A percentile compares a stretch with the other conserved stretches of the same genome.
phyloP scores from a whole-genome alignment of 2,888 invertebrate genomes.

The Oscheius onirici region DNA sequence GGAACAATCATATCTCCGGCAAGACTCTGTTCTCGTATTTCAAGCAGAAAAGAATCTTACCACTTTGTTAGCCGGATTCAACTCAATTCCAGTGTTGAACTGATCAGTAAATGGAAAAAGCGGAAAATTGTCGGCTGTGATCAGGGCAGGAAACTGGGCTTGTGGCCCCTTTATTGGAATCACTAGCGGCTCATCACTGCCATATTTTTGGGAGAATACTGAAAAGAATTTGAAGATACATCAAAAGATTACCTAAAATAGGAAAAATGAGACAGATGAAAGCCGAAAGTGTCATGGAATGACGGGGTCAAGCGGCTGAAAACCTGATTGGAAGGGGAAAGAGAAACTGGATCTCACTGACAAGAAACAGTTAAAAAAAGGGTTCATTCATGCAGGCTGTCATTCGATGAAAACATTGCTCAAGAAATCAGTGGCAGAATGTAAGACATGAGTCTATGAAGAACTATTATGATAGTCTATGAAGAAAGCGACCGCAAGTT shows the following conservation, averaged over 20 bases:
- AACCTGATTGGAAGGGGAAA: too few relatives aligned
- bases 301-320: not conserved
- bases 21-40: slow-evolving; percentile 44
- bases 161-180: slow-evolving; percentile 57
- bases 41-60: slow-evolving; percentile 40
- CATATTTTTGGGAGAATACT: slow-evolving; percentile 55
- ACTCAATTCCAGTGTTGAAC: slow-evolving; percentile 63
- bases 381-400: too few relatives aligned
- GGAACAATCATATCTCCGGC: slow-evolving; percentile 66
- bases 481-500: too few relatives aligned
- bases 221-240: not conserved
- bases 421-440: too few relatives aligned
- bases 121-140: slow-evolving; percentile 68
- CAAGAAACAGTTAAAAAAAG: too few relatives aligned
- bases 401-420: too few relatives aligned
- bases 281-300: not conserved
- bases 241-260: not conserved
- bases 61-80: slow-evolving; percentile 66
- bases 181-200: slow-evolving; percentile 62
- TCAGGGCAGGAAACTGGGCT: slow-evolving; percentile 61
- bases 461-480: too few relatives aligned
- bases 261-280: not conserved
- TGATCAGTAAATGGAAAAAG: slow-evolving; percentile 67
- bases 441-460: too few relatives aligned
- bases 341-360: too few relatives aligned